Percentiles rank a stretch among this genome's conserved stretches.
Evolutionary conservation across 2,113 vertebrate species (phyloP).

Genomic region (Ciconia stormi): DNA sequence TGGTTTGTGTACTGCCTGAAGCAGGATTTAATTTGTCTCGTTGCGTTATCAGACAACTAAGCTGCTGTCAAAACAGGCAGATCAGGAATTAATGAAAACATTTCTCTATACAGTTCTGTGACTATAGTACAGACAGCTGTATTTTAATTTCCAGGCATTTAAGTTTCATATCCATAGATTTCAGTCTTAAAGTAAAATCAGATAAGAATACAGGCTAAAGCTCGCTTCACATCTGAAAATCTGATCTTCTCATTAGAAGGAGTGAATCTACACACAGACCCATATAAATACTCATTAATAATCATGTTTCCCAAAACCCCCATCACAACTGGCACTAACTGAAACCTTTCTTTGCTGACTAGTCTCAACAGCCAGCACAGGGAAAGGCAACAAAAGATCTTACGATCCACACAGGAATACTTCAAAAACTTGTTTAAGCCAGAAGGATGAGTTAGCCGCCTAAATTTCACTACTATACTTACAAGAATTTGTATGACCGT

Average conservation of each 20-base stretch:
- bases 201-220: background rate
- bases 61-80: conserved; percentile 55
- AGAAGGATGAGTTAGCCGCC: background rate
- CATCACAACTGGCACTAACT: background rate
- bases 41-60: conserved; percentile 57
- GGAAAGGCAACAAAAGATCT: background rate
- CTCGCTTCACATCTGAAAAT: conserved; percentile 1
- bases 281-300: background rate
- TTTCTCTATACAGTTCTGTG: conserved; percentile 6
- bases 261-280: background rate
- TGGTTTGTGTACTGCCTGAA: conserved; percentile 53
- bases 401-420: background rate
- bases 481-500: background rate
- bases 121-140: conserved; percentile 24
- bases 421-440: background rate
- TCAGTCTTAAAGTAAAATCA: background rate
- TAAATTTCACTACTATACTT: background rate
- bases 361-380: background rate
- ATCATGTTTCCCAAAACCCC: background rate
- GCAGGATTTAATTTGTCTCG: conserved; percentile 61
- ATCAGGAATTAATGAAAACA: conserved; percentile 57
- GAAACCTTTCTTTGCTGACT: background rate
- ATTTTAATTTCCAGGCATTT: conserved; percentile 39
- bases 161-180: background rate
- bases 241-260: background rate